Conservation (phyloP, 2,113 vertebrate species). For the Calidris pygmaea region DNA sequence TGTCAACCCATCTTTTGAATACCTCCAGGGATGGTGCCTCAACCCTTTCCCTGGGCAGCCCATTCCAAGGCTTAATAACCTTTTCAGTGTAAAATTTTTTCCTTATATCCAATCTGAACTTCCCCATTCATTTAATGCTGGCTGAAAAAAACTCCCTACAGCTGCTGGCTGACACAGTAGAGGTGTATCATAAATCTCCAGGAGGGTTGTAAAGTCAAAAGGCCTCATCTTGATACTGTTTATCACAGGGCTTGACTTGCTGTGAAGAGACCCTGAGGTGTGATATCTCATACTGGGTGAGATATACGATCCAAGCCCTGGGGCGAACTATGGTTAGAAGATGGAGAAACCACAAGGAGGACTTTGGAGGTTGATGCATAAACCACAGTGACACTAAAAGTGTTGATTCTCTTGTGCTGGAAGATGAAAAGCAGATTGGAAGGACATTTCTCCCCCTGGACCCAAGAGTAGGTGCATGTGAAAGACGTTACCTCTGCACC, state of each 20-base stretch:
- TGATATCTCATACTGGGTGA: background rate
- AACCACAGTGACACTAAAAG: background rate
- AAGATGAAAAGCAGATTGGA: background rate
- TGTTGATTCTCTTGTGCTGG: background rate
- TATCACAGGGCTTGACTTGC: background rate
- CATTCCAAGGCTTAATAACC: no score
- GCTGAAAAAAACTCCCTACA: background rate
- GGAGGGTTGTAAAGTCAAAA: background rate
- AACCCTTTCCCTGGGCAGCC: no score
- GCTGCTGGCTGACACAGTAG: background rate
- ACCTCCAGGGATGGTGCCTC: no score
- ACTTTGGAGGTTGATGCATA: background rate
- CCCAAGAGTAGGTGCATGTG: background rate
- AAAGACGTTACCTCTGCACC: background rate
- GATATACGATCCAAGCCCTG: background rate
- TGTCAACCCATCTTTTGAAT: no score
- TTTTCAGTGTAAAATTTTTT: no score
- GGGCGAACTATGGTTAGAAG: background rate
- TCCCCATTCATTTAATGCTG: background rate
- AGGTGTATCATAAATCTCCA: background rate
- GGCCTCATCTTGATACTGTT: background rate
- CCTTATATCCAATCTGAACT: no score
- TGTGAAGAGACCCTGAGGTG: background rate
- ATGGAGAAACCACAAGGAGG: background rate
- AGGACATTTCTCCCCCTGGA: rapidly evolving